A percentile compares a stretch with the other conserved stretches of the same genome.
These are phyloP conservation scores for Rhaphigaster nebulosa DNA, from an alignment of 2,888 invertebrate genomes.

Conservation along the genomic window DNA sequence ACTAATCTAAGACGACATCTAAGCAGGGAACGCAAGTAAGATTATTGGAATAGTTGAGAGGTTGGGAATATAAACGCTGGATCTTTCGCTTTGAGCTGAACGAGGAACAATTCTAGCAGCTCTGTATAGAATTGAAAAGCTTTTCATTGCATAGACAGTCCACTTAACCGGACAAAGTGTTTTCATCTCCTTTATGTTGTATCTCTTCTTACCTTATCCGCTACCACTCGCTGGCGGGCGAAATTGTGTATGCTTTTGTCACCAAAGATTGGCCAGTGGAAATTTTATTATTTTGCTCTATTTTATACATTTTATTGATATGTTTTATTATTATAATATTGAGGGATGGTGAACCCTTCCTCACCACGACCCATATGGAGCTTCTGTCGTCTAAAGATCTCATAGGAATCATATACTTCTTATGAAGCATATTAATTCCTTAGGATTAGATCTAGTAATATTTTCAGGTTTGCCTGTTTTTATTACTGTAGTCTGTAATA, in stretches of 20 bases:
- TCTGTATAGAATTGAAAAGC: slow-evolving; percentile 19
- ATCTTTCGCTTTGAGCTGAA: neutral
- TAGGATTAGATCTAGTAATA: too few relatives aligned
- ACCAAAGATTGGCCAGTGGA: neutral
- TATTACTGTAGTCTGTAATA: too few relatives aligned
- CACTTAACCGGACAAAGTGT: neutral
- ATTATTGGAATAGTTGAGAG: neutral
- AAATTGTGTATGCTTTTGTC: neutral
- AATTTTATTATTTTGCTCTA: neutral
- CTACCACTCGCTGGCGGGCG: neutral
- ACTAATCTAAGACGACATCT: neutral
- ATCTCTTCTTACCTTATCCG: neutral
- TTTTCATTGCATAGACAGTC: slow-evolving; percentile 11
- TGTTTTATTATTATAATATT: too few relatives aligned
- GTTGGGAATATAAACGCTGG: neutral
- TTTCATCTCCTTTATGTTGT: neutral
- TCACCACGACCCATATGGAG: too few relatives aligned
- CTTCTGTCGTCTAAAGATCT: too few relatives aligned
- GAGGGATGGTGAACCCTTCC: too few relatives aligned
- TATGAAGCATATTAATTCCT: too few relatives aligned
- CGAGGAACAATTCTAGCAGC: neutral
- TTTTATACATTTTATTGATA: neutral
- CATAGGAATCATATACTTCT: too few relatives aligned
- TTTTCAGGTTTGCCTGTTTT: too few relatives aligned
- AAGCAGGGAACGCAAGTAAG: neutral